phyloP scores from a whole-genome alignment of 2,888 invertebrate species.

The Apoda limacodes region DNA sequence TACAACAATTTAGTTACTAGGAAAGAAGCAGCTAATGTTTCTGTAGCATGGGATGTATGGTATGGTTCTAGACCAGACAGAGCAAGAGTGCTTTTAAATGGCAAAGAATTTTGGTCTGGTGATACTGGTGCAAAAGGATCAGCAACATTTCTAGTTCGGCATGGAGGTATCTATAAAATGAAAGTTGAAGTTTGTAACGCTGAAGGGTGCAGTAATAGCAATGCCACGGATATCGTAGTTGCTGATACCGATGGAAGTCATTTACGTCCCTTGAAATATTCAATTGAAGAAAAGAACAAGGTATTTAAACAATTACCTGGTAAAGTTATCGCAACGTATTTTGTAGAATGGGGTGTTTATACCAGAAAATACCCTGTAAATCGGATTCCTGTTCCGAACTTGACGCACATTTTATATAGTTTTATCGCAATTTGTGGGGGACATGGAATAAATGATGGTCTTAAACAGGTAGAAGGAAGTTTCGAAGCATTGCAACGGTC shows the following conservation, averaged over 20 bases:
- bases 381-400: conserved; percentile 49
- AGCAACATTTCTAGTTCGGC: conserved; percentile 54
- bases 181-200: conserved; percentile 51
- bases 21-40: conserved; percentile 50
- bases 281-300: conserved; percentile 53
- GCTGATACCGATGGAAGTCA: conserved; percentile 64
- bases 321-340: conserved; percentile 58
- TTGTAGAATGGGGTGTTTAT: conserved; percentile 64
- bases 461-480: conserved; percentile 62
- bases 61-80: conserved; percentile 51
- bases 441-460: conserved; percentile 62
- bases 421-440: conserved; percentile 64
- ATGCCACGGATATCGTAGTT: conserved; percentile 51
- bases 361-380: conserved; percentile 61
- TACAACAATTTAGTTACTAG: conserved; percentile 57
- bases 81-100: conserved; percentile 43
- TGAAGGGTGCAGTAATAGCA: conserved; percentile 53
- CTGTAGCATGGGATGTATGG: conserved; percentile 62
- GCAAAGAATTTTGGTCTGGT: conserved; percentile 51
- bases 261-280: conserved; percentile 49
- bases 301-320: conserved; percentile 60
- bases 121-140: conserved; percentile 38
- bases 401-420: conserved; percentile 57
- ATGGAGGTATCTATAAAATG: conserved; percentile 59
- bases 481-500: conserved; percentile 62